A percentile compares a stretch with the other conserved stretches of the same genome.
Evolutionary conservation across 2,888 invertebrate species (phyloP).

Genomic region (Eucriotettix oculatus): DNA sequence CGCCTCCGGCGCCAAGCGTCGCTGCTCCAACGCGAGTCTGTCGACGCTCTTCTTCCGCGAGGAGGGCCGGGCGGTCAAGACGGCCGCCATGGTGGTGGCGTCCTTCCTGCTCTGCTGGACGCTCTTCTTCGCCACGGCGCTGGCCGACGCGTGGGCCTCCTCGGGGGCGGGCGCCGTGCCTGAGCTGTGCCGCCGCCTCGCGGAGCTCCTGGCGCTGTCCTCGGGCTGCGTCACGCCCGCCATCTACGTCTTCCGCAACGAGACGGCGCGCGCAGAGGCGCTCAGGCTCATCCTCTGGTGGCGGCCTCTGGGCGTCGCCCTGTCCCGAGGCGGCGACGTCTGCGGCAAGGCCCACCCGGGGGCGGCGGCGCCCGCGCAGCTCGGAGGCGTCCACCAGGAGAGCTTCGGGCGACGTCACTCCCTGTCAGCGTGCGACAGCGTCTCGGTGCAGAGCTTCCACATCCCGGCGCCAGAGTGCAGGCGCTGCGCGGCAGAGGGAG

Average conservation of each 20-base stretch:
- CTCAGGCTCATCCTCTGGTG: constrained; percentile 19
- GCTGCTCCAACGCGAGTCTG: constrained; percentile 26
- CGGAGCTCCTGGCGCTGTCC: constrained; percentile 24
- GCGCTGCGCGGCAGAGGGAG: constrained; percentile 15
- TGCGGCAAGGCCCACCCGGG: constrained; percentile 6
- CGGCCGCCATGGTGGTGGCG: constrained; percentile 29
- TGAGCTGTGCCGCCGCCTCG: constrained; percentile 15
- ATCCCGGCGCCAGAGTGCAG: constrained; percentile 16
- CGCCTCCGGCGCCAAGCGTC: constrained; percentile 13
- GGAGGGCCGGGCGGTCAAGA: constrained; percentile 32
- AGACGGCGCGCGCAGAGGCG: constrained; percentile 24
- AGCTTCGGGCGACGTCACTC: constrained; percentile 14
- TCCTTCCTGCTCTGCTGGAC: constrained; percentile 32
- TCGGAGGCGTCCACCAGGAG: constrained; percentile 6
- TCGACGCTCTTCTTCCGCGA: constrained; percentile 29
- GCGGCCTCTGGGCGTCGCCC: constrained; percentile 11
- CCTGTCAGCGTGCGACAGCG: constrained; percentile 17
- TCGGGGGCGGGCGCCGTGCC: constrained; percentile 15
- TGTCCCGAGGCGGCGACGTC: not conserved
- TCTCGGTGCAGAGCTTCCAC: constrained; percentile 20
- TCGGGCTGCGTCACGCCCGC: constrained; percentile 31
- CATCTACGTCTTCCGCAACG: constrained; percentile 33
- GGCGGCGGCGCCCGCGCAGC: constrained; percentile 5
- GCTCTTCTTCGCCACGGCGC: constrained; percentile 24
- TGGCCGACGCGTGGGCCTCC: constrained; percentile 18